Evolutionary conservation across 2,888 invertebrate genomes (phyloP).

Genomic region (Thelaira solivaga): DNA sequence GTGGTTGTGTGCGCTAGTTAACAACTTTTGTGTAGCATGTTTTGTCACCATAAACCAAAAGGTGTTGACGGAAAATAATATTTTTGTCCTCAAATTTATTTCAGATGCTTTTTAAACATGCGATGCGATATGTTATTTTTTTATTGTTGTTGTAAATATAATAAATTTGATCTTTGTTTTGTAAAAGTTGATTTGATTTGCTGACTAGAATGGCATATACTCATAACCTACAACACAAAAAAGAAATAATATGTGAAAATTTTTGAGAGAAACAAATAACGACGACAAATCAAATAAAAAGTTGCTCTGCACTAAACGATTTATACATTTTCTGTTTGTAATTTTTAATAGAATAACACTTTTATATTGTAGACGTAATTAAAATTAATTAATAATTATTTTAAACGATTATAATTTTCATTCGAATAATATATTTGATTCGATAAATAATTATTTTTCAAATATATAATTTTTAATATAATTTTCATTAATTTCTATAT

Average conservation of each 20-base stretch:
- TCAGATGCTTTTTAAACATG: slow-evolving; percentile 33
- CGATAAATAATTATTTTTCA: no score
- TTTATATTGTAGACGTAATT: no score
- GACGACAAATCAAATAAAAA: not conserved
- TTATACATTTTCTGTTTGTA: no score
- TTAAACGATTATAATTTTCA: no score
- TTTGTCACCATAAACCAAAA: slow-evolving; percentile 49
- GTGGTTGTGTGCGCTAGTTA: not conserved
- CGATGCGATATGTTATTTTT: not conserved
- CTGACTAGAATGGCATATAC: slow-evolving; percentile 4
- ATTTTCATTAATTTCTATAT: no score
- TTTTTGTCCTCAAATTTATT: slow-evolving; percentile 51
- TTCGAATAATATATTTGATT: no score
- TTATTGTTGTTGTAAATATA: not conserved
- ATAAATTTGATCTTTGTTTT: slow-evolving; percentile 25
- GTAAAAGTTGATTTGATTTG: slow-evolving; percentile 14
- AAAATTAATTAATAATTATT: no score
- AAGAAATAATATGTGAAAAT: not conserved
- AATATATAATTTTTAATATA: no score
- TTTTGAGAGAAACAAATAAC: not conserved
- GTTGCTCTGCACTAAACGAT: no score
- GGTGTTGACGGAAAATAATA: slow-evolving; percentile 61
- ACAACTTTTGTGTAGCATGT: slow-evolving; percentile 45
- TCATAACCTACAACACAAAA: no score
- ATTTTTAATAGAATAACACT: no score